phyloP scores from a whole-genome alignment of 2,113 vertebrate genomes.

The Jacana jacana region DNA sequence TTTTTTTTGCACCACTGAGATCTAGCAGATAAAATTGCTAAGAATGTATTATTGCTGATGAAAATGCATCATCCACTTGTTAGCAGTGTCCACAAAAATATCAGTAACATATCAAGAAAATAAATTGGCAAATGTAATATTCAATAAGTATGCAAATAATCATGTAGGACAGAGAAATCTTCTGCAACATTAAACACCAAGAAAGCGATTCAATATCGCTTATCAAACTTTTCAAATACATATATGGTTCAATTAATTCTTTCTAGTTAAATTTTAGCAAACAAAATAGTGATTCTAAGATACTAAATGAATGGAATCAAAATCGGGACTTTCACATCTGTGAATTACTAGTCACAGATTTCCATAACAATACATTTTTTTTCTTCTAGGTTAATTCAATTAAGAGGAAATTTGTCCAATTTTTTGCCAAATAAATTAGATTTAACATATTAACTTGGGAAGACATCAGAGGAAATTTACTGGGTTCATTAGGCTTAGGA shows the following conservation, averaged over 20 bases:
- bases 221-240: conserved; percentile 27
- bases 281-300: not conserved
- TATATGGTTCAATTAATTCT: not conserved
- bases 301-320: conserved; percentile 41
- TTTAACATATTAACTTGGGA: conserved; percentile 79
- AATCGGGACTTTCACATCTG: conserved; percentile 37
- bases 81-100: not conserved
- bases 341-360: conserved; percentile 69
- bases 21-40: not conserved
- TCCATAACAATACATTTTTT: conserved; percentile 66
- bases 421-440: conserved; percentile 77
- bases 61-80: not conserved
- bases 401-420: conserved; percentile 70
- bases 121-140: not conserved
- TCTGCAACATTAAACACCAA: not conserved
- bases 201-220: not conserved
- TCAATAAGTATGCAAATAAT: not conserved
- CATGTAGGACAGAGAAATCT: not conserved
- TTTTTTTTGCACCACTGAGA: not conserved
- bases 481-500: conserved; percentile 81
- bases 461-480: conserved; percentile 80
- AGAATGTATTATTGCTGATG: not conserved
- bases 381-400: conserved; percentile 73
- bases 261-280: conserved; percentile 13
- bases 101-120: not conserved